Evolutionary conservation across 2,797 vertebrate genomes (phyloP).

Genomic region (Tachyglossus aculeatus): DNA sequence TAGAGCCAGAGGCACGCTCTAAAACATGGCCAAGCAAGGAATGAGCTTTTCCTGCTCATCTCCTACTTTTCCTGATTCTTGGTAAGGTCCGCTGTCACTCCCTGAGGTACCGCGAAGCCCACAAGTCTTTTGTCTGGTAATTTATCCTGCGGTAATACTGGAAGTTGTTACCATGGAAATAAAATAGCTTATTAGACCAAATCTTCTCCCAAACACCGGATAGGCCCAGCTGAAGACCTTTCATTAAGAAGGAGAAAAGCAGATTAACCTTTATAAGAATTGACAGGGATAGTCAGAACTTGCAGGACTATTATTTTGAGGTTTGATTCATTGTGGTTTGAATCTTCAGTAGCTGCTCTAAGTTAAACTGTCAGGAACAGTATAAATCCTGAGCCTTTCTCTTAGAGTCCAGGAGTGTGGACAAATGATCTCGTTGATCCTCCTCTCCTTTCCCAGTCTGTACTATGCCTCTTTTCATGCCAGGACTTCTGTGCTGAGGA

Average conservation of each 20-base stretch:
- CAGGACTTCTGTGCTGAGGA: too few species aligned
- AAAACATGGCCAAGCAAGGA: neutral
- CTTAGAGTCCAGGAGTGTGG: neutral
- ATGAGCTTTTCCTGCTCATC: neutral
- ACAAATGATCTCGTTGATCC: neutral
- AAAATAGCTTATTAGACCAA: conserved; percentile 66
- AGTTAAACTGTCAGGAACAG: too few species aligned
- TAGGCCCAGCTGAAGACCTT: conserved; percentile 36
- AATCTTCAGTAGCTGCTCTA: too few species aligned
- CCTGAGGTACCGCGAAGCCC: conserved; percentile 46
- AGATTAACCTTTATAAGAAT: conserved; percentile 41
- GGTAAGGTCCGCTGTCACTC: conserved; percentile 22
- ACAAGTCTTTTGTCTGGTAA: conserved; percentile 63
- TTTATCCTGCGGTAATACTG: conserved; percentile 54
- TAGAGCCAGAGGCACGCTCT: too few species aligned
- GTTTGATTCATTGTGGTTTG: conserved; percentile 41
- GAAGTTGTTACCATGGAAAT: conserved; percentile 78
- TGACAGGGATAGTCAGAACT: neutral
- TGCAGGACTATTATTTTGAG: conserved; percentile 22
- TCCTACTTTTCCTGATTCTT: conserved; percentile 4
- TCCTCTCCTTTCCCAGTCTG: too few species aligned
- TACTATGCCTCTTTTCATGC: too few species aligned
- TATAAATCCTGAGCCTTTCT: neutral
- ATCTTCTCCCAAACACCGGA: conserved; percentile 67
- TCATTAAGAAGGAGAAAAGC: conserved; percentile 53